A percentile compares a stretch with the other conserved stretches of the same genome.
phyloP scores from a whole-genome alignment of 2,888 invertebrate species.

The Leucozona laternaria region DNA sequence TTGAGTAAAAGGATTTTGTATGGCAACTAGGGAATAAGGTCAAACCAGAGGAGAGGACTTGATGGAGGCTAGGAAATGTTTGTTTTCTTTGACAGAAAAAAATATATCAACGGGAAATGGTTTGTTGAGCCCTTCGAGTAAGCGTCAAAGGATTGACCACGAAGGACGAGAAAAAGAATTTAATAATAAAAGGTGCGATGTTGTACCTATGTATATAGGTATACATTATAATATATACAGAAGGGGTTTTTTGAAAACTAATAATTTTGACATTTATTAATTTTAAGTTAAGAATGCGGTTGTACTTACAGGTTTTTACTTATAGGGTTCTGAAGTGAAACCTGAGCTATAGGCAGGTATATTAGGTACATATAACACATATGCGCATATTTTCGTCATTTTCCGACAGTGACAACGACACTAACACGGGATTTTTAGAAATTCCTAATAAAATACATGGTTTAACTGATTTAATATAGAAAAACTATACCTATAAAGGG shows the following conservation, averaged over 20 bases:
- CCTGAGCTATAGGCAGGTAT: too few species aligned
- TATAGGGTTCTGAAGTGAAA: too few species aligned
- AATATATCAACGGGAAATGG: not conserved
- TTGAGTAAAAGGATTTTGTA: slow-evolving; percentile 10
- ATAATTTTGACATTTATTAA: slow-evolving; percentile 17
- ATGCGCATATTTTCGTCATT: too few species aligned
- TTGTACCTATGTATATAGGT: too few species aligned
- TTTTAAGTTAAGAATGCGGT: not conserved
- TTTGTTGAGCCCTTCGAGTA: not conserved
- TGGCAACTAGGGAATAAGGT: not conserved
- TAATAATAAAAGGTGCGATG: not conserved
- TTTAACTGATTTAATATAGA: too few species aligned
- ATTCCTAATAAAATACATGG: too few species aligned
- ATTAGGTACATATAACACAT: too few species aligned
- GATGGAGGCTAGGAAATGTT: not conserved
- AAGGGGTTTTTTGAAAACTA: not conserved
- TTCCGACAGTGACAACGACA: too few species aligned
- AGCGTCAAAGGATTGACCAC: slow-evolving; percentile 49
- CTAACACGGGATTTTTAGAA: too few species aligned
- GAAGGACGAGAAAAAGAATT: slow-evolving; percentile 38
- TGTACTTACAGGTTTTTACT: too few species aligned
- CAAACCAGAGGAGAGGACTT: not conserved
- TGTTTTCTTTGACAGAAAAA: slow-evolving; percentile 4
- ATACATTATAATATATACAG: too few species aligned
- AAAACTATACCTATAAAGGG: too few species aligned